Conservation (phyloP, 2,888 invertebrate species). For the Onthophagus sagittarius region DNA sequence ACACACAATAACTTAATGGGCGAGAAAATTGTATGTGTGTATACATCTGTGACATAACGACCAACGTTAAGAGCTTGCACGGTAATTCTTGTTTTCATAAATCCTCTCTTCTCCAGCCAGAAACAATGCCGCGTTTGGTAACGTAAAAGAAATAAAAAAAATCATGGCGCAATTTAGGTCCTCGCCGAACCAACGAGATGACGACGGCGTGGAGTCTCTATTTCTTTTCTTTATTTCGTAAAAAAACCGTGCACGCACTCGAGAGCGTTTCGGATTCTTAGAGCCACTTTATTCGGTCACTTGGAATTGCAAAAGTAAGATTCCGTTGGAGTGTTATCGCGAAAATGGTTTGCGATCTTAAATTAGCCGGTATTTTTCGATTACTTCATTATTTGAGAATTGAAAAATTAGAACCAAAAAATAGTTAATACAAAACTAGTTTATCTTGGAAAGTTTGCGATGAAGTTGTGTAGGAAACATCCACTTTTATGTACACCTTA, state of each 20-base stretch:
- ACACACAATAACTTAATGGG: background rate
- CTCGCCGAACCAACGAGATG: background rate
- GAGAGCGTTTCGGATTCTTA: no score
- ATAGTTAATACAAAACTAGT: no score
- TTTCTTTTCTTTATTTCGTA: background rate
- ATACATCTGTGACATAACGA: background rate
- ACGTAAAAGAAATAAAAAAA: background rate
- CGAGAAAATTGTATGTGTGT: background rate
- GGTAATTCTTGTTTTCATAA: background rate
- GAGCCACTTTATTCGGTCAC: no score
- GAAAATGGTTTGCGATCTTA: no score
- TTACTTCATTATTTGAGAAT: no score
- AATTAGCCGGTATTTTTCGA: no score
- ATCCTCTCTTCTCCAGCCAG: background rate
- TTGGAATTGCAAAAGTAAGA: no score
- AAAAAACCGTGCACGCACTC: background rate
- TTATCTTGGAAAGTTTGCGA: no score
- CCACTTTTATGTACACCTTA: no score
- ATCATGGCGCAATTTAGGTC: background rate
- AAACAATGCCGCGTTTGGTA: background rate
- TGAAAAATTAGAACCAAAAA: no score
- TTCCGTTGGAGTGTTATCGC: no score
- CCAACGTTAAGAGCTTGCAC: background rate
- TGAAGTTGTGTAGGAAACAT: no score
- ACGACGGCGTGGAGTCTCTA: background rate